Base-by-base conservation (phyloP, 2,797 vertebrate genomes). In the Antennarius maculatus region DNA sequence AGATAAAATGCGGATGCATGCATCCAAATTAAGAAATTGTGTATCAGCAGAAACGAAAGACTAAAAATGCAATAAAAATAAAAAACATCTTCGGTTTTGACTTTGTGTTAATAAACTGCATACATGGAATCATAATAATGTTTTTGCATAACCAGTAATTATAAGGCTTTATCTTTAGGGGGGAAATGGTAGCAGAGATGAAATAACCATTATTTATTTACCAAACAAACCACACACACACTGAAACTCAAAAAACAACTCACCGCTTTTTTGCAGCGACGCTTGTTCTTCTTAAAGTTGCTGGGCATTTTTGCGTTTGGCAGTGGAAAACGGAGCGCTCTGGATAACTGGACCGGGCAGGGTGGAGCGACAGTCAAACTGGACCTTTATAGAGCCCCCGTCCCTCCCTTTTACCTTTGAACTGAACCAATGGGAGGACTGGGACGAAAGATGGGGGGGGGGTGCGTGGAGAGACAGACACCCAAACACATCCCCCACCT, bases 251-350 rank as follows among this genome's bases (percentile, higher is more conserved):
- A 23, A 2, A 23, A 14, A 43, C 31, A 59, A 88, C 91, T 91
- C 77, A 93, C 92, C 86, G 83, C 88, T 76, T 85, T 90, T 63
- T 80, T 89, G 91, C 89, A 89, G 76, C 91, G 91, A 41, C 92
- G 91, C 80, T 82, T 91, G 80, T 93, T 92, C 91, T 91, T 93
- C 91, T 93, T 93, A 66, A 88, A 89, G 77, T 89, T 93, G 90
- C 92, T 93, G 37, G 92, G 92, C 92, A 93, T 93, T 54, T 88
- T 87, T 74, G 10, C 51, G 76, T 5, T 27, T 14, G 49, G 16
- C 66, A 82, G 8, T 39, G 59, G 23, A 39, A 2, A 42, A 71
- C 17, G 49, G 58, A 18, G 47, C 29, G 46, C 18, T 55, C 7
- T 10, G 23, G 50, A 69, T 17, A 61, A 74, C 51, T 46, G 41